Percentiles rank a stretch among this genome's conserved stretches.
Evolutionary conservation across 1,140 invertebrate species (phyloP).

Genomic region (Ganaspis sp.): DNA sequence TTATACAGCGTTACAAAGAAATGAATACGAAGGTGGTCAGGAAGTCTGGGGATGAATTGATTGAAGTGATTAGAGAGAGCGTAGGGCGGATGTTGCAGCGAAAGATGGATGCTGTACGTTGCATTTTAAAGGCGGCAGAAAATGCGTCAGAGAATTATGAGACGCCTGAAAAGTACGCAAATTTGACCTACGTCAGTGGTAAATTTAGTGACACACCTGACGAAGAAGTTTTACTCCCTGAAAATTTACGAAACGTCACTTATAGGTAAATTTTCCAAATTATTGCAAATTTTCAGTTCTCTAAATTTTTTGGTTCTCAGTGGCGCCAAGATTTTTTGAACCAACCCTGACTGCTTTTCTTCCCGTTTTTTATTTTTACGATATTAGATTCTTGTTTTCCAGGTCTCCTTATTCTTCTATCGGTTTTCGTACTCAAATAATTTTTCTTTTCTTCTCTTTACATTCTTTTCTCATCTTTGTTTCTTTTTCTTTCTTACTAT

Average conservation of each 20-base stretch:
- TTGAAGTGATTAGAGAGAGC: constrained; percentile 84
- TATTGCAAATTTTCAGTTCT: no score
- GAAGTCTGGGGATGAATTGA: constrained; percentile 85
- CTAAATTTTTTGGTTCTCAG: no score
- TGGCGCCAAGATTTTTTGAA: no score
- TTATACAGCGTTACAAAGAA: constrained; percentile 83
- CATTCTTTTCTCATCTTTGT: no score
- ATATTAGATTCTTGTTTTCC: no score
- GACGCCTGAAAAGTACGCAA: constrained; percentile 51
- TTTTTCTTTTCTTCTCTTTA: no score
- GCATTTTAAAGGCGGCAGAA: constrained; percentile 84
- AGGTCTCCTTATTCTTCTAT: no score
- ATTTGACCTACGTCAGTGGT: constrained; percentile 82
- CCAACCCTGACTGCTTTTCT: no score
- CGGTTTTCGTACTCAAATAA: no score
- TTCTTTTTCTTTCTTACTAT: no score
- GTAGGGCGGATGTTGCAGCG: constrained; percentile 86
- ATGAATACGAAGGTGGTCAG: constrained; percentile 84
- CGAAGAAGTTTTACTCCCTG: constrained; percentile 41
- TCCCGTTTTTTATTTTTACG: no score
- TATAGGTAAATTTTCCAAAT: no score
- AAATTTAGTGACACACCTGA: constrained; percentile 80
- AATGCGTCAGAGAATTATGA: constrained; percentile 79
- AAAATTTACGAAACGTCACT: constrained; percentile 39
- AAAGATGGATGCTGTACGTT: constrained; percentile 90